phyloP scores from a whole-genome alignment of 2,888 invertebrate species.

The Homarus gammarus region DNA sequence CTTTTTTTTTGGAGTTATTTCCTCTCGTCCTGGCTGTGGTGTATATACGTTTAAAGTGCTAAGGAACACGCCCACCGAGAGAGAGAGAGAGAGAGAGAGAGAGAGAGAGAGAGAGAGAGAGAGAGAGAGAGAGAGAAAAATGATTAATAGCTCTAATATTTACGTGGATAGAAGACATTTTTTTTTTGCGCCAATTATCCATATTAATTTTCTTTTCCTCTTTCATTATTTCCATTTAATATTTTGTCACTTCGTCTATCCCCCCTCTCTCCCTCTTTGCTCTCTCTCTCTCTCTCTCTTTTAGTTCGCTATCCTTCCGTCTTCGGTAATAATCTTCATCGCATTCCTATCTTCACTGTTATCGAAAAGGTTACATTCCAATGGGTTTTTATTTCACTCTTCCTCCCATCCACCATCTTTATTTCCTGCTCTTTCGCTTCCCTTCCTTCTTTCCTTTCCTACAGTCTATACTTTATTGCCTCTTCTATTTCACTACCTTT shows the following conservation, averaged over 20 bases:
- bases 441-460: neutral
- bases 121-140: no score
- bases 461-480: no score
- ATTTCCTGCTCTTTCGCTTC: no score
- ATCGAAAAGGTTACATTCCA: no score
- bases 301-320: neutral
- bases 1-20: neutral
- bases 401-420: neutral
- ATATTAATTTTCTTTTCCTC: neutral
- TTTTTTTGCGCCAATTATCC: neutral
- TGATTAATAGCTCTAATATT: neutral
- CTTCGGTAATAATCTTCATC: no score
- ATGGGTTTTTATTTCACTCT: no score
- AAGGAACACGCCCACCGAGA: no score
- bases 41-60: neutral
- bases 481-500: no score
- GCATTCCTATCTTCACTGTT: no score
- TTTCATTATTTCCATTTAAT: neutral
- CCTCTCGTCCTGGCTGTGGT: neutral
- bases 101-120: no score
- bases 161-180: no score
- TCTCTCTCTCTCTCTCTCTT: neutral
- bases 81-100: no score
- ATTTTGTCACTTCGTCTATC: neutral
- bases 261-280: neutral